Evolutionary conservation across 2,113 vertebrate species (phyloP).

Genomic region (Illadopsis cleaveri): DNA sequence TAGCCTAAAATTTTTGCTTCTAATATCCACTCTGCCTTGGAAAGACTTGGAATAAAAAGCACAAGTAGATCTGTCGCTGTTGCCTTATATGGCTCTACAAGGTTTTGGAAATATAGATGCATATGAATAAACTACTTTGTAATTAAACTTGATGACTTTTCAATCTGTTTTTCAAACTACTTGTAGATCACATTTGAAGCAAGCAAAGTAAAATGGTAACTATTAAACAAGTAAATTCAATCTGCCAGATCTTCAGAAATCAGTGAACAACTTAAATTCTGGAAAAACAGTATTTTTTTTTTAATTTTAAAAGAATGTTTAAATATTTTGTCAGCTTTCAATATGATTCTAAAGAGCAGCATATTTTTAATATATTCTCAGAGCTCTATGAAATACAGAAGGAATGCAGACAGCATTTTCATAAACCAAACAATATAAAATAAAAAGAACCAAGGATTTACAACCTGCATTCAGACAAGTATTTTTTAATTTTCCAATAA

Average conservation of each 20-base stretch:
- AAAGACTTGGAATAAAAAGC: not conserved
- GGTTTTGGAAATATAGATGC: not conserved
- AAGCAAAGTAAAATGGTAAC: not conserved
- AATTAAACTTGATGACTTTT: not conserved
- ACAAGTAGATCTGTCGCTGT: not conserved
- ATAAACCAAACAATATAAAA: not conserved
- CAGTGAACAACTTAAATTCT: not conserved
- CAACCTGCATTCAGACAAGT: not conserved
- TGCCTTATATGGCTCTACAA: not conserved
- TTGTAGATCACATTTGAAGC: not conserved
- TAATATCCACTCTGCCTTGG: not conserved
- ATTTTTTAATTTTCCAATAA: not conserved
- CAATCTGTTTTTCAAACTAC: not conserved
- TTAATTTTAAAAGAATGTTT: not conserved
- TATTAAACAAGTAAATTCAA: not conserved
- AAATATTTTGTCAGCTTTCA: not conserved
- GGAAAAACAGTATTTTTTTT: not conserved
- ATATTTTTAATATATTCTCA: not conserved
- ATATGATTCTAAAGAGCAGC: not conserved
- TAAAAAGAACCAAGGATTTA: not conserved
- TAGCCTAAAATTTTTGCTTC: not conserved
- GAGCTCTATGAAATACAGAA: not conserved
- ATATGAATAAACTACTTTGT: not conserved
- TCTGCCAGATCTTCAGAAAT: not conserved
- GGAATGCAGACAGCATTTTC: not conserved